Percentiles rank a stretch among this genome's conserved stretches.
Evolutionary conservation across 2,888 invertebrate genomes (phyloP).

Genomic region (Chaetogeoica ovagalla): DNA sequence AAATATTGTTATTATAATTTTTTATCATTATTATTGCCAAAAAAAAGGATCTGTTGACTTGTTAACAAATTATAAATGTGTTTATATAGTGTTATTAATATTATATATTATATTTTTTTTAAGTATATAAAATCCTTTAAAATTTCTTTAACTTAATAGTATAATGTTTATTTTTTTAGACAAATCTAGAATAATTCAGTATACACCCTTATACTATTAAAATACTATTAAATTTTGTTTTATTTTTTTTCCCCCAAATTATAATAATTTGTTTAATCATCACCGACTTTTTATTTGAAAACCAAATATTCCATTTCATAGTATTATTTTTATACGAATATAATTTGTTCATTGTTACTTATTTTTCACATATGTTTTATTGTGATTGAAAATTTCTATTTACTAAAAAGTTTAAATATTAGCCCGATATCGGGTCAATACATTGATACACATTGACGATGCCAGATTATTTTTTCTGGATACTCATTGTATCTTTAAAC

Average conservation of each 20-base stretch:
- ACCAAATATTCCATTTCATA: neutral
- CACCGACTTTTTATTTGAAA: neutral
- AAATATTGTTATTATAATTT: constrained; percentile 39
- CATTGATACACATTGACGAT: no score
- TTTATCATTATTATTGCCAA: constrained; percentile 31
- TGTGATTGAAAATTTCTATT: no score
- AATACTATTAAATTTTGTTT: constrained; percentile 18
- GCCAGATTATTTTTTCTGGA: no score
- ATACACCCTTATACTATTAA: neutral
- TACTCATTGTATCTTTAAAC: no score
- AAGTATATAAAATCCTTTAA: constrained; percentile 32
- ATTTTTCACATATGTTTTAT: no score
- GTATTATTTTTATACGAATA: neutral
- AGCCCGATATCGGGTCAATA: no score
- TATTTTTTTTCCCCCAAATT: neutral
- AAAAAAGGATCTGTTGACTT: constrained; percentile 39
- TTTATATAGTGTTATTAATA: constrained; percentile 49
- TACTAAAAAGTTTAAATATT: no score
- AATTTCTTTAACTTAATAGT: constrained; percentile 23
- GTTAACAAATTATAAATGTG: constrained; percentile 49
- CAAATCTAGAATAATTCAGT: constrained; percentile 17
- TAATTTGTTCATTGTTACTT: neutral
- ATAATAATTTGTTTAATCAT: neutral
- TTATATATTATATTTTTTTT: constrained; percentile 32
- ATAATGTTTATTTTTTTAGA: constrained; percentile 28